phyloP scores from a whole-genome alignment of 2,113 vertebrate genomes.

The Grammomys surdaster region DNA sequence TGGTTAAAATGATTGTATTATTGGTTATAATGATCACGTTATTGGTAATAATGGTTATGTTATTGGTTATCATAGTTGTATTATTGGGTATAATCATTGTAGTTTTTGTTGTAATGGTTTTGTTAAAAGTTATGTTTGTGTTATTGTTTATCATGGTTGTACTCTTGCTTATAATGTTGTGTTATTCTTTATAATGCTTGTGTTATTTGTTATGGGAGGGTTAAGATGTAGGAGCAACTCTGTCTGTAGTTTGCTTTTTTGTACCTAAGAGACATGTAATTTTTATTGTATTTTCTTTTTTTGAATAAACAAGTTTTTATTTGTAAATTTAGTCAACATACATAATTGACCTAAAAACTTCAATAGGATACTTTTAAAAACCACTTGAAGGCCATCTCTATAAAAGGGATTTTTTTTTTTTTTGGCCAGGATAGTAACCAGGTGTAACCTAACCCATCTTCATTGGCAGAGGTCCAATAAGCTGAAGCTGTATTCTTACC shows the following conservation, averaged over 20 bases:
- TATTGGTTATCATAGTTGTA: not conserved
- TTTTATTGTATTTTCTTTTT: not conserved
- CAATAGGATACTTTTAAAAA: too few relatives aligned
- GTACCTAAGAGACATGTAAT: not conserved
- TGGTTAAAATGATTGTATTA: not conserved
- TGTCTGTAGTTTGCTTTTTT: not conserved
- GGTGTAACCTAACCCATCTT: too few relatives aligned
- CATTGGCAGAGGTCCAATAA: too few relatives aligned
- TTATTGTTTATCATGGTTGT: not conserved
- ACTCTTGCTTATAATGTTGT: too few relatives aligned
- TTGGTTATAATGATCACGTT: not conserved
- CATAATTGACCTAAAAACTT: too few relatives aligned
- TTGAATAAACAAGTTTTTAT: too few relatives aligned
- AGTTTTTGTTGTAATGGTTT: not conserved
- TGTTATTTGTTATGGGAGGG: not conserved
- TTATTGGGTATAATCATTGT: not conserved
- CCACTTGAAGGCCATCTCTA: too few relatives aligned
- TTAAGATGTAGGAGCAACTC: not conserved
- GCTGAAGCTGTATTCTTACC: too few relatives aligned
- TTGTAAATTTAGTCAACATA: too few relatives aligned
- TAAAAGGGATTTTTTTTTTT: too few relatives aligned
- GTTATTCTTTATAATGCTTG: not conserved
- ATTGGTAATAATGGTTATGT: not conserved
- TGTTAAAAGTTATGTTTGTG: not conserved
- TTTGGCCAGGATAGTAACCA: too few relatives aligned